phyloP scores from a whole-genome alignment of 2,113 vertebrate genomes.

The Peromyscus californicus region DNA sequence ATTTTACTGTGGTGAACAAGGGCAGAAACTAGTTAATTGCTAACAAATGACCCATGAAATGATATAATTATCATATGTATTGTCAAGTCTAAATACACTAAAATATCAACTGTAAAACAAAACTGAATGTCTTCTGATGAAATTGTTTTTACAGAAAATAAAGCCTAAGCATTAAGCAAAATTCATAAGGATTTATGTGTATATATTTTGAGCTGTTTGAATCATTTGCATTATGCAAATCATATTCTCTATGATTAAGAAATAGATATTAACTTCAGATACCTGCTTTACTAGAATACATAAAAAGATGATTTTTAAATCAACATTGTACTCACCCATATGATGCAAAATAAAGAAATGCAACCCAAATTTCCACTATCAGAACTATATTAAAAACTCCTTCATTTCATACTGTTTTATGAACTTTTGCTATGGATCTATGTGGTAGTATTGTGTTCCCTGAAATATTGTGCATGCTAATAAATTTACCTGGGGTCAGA shows the following conservation, averaged over 20 bases:
- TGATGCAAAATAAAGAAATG: not conserved
- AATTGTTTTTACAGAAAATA: not conserved
- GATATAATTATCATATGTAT: not conserved
- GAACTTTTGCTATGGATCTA: not conserved
- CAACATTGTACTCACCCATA: not conserved
- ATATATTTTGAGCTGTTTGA: not conserved
- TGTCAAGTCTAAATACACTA: not conserved
- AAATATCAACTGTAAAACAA: not conserved
- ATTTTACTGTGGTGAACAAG: not conserved
- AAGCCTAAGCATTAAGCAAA: not conserved
- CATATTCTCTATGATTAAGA: not conserved
- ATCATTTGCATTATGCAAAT: conserved; percentile 1
- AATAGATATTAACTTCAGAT: conserved; percentile 4
- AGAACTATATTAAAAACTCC: not conserved
- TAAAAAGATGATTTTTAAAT: not conserved
- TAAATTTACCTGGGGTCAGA: too few species aligned
- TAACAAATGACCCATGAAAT: not conserved
- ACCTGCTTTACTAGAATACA: not conserved
- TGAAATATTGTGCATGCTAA: too few species aligned
- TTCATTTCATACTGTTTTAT: not conserved
- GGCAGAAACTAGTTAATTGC: not conserved
- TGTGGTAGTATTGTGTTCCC: too few species aligned
- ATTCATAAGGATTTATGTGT: not conserved
- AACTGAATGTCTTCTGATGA: not conserved
- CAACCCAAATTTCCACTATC: not conserved